Percentiles rank a stretch among this genome's conserved stretches.
These are phyloP conservation scores for Equus przewalskii DNA, from an alignment of 2,113 vertebrate genomes.

Conservation along the genomic window DNA sequence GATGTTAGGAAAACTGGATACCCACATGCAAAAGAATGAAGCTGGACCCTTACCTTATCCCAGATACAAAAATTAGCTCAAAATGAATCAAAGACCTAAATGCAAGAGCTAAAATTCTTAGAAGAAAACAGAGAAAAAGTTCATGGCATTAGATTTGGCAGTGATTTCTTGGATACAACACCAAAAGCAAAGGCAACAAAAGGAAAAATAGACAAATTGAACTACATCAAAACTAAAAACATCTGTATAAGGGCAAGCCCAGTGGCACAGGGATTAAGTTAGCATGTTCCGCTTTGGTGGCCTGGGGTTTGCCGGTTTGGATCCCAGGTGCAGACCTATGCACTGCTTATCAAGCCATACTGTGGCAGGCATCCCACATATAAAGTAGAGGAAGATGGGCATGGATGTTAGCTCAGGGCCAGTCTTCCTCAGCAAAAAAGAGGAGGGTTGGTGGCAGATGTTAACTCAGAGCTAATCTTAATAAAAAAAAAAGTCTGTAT, in stretches of 20 bases:
- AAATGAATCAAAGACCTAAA: slow-evolving; percentile 35
- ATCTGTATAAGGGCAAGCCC: too few relatives aligned
- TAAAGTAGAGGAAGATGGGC: too few relatives aligned
- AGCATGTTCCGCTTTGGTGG: too few relatives aligned
- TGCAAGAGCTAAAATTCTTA: slow-evolving; percentile 10
- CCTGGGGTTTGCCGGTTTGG: too few relatives aligned
- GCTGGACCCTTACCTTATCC: not conserved
- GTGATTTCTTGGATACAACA: slow-evolving; percentile 33
- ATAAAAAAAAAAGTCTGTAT: not conserved
- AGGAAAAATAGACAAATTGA: not conserved
- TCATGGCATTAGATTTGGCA: slow-evolving; percentile 14
- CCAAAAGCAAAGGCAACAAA: not conserved
- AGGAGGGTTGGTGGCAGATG: too few relatives aligned
- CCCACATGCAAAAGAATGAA: not conserved
- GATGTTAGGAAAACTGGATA: not conserved
- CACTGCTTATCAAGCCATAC: too few relatives aligned
- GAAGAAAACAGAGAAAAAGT: not conserved
- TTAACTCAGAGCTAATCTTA: too few relatives aligned
- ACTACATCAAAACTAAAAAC: not conserved
- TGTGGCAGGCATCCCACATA: too few relatives aligned
- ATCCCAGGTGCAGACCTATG: too few relatives aligned
- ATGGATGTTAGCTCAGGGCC: too few relatives aligned
- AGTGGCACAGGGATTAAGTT: too few relatives aligned
- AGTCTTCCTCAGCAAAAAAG: too few relatives aligned
- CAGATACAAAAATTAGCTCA: slow-evolving; percentile 23